These are phyloP conservation scores for Parotocinclus haroldoi DNA, from an alignment of 2,797 vertebrate genomes.

Conservation along the genomic window DNA sequence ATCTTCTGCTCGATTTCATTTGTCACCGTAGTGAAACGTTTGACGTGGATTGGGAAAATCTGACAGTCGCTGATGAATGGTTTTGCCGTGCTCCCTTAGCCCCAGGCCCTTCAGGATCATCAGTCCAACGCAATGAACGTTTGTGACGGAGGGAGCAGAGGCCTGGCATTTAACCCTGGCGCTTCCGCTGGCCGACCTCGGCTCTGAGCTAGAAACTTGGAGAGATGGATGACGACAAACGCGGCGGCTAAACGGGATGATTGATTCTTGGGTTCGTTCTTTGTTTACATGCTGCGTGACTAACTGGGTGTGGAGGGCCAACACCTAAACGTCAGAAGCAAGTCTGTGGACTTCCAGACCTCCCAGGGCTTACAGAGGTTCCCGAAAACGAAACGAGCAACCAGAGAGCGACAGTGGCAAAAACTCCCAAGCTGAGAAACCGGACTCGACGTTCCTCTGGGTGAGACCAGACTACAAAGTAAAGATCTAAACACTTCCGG, in stretches of 20 bases:
- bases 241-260: background rate
- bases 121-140: constrained; percentile 21
- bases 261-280: no score
- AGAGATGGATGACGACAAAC: background rate
- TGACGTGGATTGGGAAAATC: constrained; percentile 29
- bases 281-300: background rate
- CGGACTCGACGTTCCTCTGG: no score
- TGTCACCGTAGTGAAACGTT: constrained; percentile 40
- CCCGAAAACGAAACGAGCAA: no score
- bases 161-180: constrained; percentile 40
- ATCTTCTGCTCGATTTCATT: constrained; percentile 40
- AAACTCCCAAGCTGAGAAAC: no score
- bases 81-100: constrained; percentile 9
- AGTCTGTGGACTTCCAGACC: no score
- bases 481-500: no score
- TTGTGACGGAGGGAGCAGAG: constrained; percentile 9
- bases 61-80: constrained; percentile 45
- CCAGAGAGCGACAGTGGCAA: no score
- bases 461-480: no score
- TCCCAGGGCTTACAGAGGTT: no score
- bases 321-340: no score
- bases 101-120: constrained; percentile 32
- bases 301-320: background rate
- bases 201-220: background rate
- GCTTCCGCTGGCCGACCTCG: constrained; percentile 2